A percentile compares a stretch with the other conserved stretches of the same genome.
phyloP scores from a whole-genome alignment of 2,888 invertebrate species.

The Tipula confusa region DNA sequence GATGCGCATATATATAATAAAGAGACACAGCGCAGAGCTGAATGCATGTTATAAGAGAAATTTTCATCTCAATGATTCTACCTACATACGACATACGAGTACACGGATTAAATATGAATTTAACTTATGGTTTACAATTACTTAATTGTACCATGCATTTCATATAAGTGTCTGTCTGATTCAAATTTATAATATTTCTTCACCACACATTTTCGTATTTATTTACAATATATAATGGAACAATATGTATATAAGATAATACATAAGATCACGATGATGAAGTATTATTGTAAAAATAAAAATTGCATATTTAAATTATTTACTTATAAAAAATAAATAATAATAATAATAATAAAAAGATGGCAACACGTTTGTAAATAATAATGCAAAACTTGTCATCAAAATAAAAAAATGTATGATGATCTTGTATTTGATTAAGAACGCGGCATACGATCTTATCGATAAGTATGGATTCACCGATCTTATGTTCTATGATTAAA shows the following conservation, averaged over 20 bases:
- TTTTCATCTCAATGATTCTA: not conserved
- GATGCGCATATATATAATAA: not conserved
- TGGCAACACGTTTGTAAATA: slow-evolving; percentile 12
- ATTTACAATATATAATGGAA: slow-evolving; percentile 20
- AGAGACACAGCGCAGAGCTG: no score
- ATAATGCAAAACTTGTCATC: not conserved
- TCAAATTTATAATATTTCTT: slow-evolving; percentile 20
- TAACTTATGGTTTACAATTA: not conserved
- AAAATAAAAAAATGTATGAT: not conserved
- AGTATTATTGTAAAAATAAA: not conserved
- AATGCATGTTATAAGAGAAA: not conserved
- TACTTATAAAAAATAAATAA: not conserved
- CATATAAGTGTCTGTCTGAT: slow-evolving; percentile 3
- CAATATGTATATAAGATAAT: not conserved
- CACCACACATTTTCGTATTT: slow-evolving; percentile 16
- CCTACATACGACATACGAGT: no score
- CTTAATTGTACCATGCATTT: not conserved
- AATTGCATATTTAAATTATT: not conserved
- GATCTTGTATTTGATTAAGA: not conserved
- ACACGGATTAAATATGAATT: not conserved
- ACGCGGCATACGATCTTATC: not conserved
- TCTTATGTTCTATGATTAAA: not conserved
- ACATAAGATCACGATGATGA: slow-evolving; percentile 12
- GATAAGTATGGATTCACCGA: not conserved
- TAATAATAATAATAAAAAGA: no score